Conservation (phyloP, 2,888 invertebrate genomes). For the Eristalis pertinax region DNA sequence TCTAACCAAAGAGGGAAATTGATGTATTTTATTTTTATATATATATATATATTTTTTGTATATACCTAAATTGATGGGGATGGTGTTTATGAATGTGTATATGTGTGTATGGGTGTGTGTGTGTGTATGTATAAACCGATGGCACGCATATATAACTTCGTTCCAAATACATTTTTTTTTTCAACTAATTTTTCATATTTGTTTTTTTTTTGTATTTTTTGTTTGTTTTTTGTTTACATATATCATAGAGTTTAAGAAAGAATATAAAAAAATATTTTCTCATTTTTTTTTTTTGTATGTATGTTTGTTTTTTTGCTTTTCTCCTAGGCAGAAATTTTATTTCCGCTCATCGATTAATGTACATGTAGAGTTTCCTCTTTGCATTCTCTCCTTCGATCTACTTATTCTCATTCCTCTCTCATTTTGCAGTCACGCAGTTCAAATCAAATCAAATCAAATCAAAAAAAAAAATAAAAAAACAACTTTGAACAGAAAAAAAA, state of each 20-base stretch:
- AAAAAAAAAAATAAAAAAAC: not conserved
- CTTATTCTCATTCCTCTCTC: not conserved
- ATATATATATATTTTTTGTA: not conserved
- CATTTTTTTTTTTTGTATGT: conserved; percentile 11
- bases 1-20: conserved; percentile 36
- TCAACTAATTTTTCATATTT: conserved; percentile 30
- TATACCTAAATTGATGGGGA: not conserved
- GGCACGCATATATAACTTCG: conserved; percentile 62
- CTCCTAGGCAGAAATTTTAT: conserved; percentile 54
- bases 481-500: not conserved
- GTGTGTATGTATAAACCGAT: conserved; percentile 8
- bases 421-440: not conserved
- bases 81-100: not conserved
- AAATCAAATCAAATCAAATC: not conserved
- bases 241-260: conserved; percentile 31
- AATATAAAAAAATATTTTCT: conserved; percentile 58
- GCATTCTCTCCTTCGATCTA: not conserved
- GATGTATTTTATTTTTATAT: not conserved
- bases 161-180: conserved; percentile 44
- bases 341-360: conserved; percentile 57
- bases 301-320: conserved; percentile 46
- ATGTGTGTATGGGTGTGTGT: not conserved
- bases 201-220: not conserved
- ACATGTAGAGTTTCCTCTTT: conserved; percentile 29
- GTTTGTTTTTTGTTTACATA: not conserved